Base-by-base conservation (phyloP, 2,888 invertebrate species). In the Erynnis tages region DNA sequence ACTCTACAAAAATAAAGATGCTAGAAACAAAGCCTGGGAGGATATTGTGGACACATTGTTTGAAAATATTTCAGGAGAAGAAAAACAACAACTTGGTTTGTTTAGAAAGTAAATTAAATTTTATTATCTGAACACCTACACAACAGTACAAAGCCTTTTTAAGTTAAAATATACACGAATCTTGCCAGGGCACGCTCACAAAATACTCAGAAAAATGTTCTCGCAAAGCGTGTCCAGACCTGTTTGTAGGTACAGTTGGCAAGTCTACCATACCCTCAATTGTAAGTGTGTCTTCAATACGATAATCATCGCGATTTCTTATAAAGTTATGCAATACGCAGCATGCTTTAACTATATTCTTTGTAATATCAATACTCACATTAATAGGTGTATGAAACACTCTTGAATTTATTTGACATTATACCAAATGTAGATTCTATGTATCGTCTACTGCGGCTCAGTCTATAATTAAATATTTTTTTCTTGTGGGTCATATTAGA, bases 401-500 rank as follows among this genome's bases (percentile, higher is more conserved):
- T 30, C 30, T 11, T 59, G 57, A n/a, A 67, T 38, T 67, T 68
- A 58, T 67, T 67, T 49, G 63, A 60, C 63, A 69, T 61, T 54
- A 64, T 64, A 43, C 63, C 55, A 55, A 55, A 58, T 46, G 58
- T 56, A 25, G 56, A 62, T 58, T 63, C 60, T 40, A 40, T 40
- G 25, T 14, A 40, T 14, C 40, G 40, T 40, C 40, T 40, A 40
- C 25, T 40, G 25, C 40, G 40, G 40, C 40, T 40, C 40, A 40
- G 16, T 40, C 40, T 40, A 16, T 40, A 40, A 40, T 40, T 25
- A 38, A 40, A 40, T 23, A 14, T 44, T 44, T 44, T 44, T 44
- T 44, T 44, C 43, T 44, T 44, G 30, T 44, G 43, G 30, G 43
- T 44, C 43, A 44, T 44, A 44, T 44, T 44, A 25, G 19, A 13